These are phyloP conservation scores for Acanthosoma haemorrhoidale DNA, from an alignment of 2,888 invertebrate genomes.

Conservation along the genomic window DNA sequence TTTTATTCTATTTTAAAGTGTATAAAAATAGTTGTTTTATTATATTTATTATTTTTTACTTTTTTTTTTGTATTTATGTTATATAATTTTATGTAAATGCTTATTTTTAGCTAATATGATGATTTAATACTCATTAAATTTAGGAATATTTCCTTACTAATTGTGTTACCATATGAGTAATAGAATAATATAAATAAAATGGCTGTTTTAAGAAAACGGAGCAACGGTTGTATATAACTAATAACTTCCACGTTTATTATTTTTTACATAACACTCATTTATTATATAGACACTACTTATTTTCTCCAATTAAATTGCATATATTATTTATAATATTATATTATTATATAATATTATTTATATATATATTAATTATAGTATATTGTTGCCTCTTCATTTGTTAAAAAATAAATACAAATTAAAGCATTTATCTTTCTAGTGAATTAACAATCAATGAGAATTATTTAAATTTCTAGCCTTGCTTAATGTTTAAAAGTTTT, in stretches of 20 bases:
- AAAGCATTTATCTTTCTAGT: slow-evolving; percentile 7
- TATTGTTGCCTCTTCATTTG: slow-evolving; percentile 19
- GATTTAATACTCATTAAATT: slow-evolving; percentile 22
- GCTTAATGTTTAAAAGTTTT: slow-evolving; percentile 17
- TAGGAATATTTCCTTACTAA: slow-evolving; percentile 27
- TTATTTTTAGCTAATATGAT: slow-evolving; percentile 9
- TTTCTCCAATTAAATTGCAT: not conserved
- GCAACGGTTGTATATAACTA: not conserved
- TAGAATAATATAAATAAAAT: slow-evolving; percentile 20
- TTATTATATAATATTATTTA: not conserved
- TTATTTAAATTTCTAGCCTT: slow-evolving; percentile 23
- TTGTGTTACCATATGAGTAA: slow-evolving; percentile 20
- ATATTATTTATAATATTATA: not conserved
- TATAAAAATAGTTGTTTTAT: slow-evolving; percentile 16
- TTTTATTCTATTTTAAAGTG: slow-evolving; percentile 14
- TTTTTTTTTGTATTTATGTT: slow-evolving; percentile 21
- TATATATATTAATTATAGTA: slow-evolving; percentile 11
- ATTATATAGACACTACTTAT: not conserved
- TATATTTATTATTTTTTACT: slow-evolving; percentile 16
- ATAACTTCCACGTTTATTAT: not conserved
- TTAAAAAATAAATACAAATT: slow-evolving; percentile 14
- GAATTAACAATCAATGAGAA: slow-evolving; percentile 11
- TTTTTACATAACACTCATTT: not conserved
- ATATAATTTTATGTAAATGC: slow-evolving; percentile 19
- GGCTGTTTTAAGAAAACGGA: slow-evolving; percentile 9